Evolutionary conservation across 64 coral and sea anemone species (phyloP).

Genomic region (Dendrophyllia cribrosa): DNA sequence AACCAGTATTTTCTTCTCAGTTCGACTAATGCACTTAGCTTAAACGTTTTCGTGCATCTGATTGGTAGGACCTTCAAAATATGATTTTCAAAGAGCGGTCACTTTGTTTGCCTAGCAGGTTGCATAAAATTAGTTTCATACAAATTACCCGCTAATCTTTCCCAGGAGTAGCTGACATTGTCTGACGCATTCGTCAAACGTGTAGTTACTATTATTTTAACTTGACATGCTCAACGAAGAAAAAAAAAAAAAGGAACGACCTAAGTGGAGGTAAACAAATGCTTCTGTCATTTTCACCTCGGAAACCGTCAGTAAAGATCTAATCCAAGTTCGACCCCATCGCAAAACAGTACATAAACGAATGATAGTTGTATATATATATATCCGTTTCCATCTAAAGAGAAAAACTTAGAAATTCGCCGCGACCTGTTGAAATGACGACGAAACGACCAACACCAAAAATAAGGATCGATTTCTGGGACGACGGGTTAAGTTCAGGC

Average conservation of each 20-base stretch:
- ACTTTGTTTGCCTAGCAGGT: conserved; percentile 8
- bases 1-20: neutral
- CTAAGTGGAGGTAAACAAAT: neutral
- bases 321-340: neutral
- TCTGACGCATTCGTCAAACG: neutral
- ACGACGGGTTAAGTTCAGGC: neutral
- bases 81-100: neutral
- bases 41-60: neutral
- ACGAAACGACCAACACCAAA: conserved; percentile 5
- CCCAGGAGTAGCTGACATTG: conserved; percentile 33
- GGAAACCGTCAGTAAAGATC: neutral
- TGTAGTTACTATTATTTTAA: neutral
- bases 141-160: conserved; percentile 20
- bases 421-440: neutral
- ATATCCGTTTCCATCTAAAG: neutral
- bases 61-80: neutral
- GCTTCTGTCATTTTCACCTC: neutral
- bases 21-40: neutral
- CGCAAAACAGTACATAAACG: too few relatives aligned
- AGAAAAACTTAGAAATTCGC: neutral
- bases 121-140: neutral
- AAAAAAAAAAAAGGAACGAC: neutral
- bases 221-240: neutral
- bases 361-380: too few relatives aligned
- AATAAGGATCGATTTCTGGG: conserved; percentile 46